These are phyloP conservation scores for Drosophila yakuba DNA, from an alignment of 1,140 invertebrate genomes.

Conservation along the genomic window DNA sequence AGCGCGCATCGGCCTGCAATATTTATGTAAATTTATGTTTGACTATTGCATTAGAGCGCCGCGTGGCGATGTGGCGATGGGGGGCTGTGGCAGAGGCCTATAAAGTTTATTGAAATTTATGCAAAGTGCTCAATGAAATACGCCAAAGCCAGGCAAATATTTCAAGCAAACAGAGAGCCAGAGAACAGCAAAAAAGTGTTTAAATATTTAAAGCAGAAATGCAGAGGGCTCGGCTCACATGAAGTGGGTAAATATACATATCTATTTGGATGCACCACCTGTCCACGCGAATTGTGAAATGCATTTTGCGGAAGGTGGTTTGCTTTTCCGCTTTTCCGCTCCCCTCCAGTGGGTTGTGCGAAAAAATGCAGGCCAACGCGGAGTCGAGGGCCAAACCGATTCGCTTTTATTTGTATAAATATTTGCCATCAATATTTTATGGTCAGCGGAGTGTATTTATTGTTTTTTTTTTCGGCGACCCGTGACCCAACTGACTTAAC, in stretches of 20 bases:
- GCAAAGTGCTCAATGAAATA: constrained; percentile 43
- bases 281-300: constrained; percentile 12
- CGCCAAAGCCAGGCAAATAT: constrained; percentile 32
- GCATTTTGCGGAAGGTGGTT: constrained; percentile 28
- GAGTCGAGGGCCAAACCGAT: constrained; percentile 27
- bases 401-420: constrained; percentile 52
- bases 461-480: background rate
- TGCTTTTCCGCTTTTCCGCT: constrained; percentile 29
- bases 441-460: constrained; percentile 47
- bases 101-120: constrained; percentile 46
- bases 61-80: too few species aligned
- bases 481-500: constrained; percentile 55
- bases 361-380: constrained; percentile 20
- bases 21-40: constrained; percentile 60
- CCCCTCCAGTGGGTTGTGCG: background rate
- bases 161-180: constrained; percentile 24
- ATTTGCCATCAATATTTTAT: constrained; percentile 71
- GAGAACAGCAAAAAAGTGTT: constrained; percentile 8
- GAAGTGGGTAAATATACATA: background rate
- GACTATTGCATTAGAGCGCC: constrained; percentile 52
- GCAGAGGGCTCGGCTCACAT: constrained; percentile 17
- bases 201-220: constrained; percentile 44
- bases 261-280: constrained; percentile 14
- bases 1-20: constrained; percentile 37
- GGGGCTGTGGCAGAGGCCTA: background rate